A percentile compares a stretch with the other conserved stretches of the same genome.
Evolutionary conservation across 2,888 invertebrate genomes (phyloP).

Genomic region (Habrosyne pyritoides): DNA sequence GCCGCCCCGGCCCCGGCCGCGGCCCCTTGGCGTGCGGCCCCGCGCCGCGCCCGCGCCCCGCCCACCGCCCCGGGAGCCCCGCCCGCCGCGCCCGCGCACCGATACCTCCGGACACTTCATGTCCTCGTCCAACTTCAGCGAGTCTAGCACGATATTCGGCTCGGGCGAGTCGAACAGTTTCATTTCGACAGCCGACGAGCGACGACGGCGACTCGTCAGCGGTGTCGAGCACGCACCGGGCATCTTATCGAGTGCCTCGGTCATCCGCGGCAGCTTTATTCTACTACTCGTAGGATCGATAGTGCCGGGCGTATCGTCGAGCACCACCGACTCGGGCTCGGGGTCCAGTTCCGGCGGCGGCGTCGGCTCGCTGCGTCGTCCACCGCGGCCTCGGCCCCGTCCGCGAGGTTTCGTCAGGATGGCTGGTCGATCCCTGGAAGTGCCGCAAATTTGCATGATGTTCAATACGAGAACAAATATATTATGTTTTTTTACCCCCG

Average conservation of each 20-base stretch:
- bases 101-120: constrained; percentile 53
- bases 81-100: constrained; percentile 31
- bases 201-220: constrained; percentile 59
- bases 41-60: constrained; percentile 47
- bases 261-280: constrained; percentile 75
- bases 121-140: constrained; percentile 48
- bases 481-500: too few relatives aligned
- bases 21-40: constrained; percentile 48
- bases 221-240: constrained; percentile 63
- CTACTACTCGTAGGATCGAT: constrained; percentile 76
- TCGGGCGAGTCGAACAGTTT: constrained; percentile 48
- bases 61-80: constrained; percentile 34
- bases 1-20: constrained; percentile 71
- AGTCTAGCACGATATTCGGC: constrained; percentile 42
- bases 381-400: constrained; percentile 68
- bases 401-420: constrained; percentile 67
- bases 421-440: constrained; percentile 70
- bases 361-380: constrained; percentile 37
- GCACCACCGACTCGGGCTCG: constrained; percentile 19
- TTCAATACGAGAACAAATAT: background rate
- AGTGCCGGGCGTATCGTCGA: constrained; percentile 26
- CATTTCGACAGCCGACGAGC: constrained; percentile 42
- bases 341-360: constrained; percentile 31
- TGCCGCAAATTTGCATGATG: background rate
- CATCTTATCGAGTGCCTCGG: constrained; percentile 74